A percentile compares a stretch with the other conserved stretches of the same genome.
phyloP scores from a whole-genome alignment of 2,888 invertebrate species.

The Litoditis marina region DNA sequence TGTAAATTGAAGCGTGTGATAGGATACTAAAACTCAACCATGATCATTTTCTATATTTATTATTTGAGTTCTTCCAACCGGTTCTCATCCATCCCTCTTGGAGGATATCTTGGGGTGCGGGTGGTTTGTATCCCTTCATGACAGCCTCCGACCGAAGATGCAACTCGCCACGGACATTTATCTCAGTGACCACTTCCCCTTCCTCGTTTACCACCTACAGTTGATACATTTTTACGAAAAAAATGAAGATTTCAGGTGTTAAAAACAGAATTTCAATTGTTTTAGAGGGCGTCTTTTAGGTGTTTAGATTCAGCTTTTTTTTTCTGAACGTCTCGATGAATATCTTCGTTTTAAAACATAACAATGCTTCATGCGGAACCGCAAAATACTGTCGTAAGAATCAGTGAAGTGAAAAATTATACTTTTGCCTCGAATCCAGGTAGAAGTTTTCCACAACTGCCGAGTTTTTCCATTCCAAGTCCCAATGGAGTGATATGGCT shows the following conservation, averaged over 20 bases:
- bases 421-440: conserved; percentile 48
- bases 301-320: too few relatives aligned
- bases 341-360: too few relatives aligned
- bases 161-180: conserved; percentile 80
- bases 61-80: conserved; percentile 56
- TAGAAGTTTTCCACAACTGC: conserved; percentile 44
- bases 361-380: not conserved
- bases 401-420: too few relatives aligned
- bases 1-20: too few relatives aligned
- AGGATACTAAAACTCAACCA: not conserved
- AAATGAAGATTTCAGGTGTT: too few relatives aligned
- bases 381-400: too few relatives aligned
- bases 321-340: too few relatives aligned
- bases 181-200: conserved; percentile 68
- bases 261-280: too few relatives aligned
- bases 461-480: conserved; percentile 24
- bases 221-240: too few relatives aligned
- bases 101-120: conserved; percentile 66
- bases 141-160: conserved; percentile 78
- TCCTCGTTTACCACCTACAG: conserved; percentile 18
- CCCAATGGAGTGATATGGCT: conserved; percentile 40
- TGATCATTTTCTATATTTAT: not conserved
- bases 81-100: conserved; percentile 76
- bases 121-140: conserved; percentile 74
- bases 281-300: too few relatives aligned